Evolutionary conservation across 2,113 vertebrate species (phyloP), one percentile per base, ranked within the genome.

Genomic region (Nerophis ophidion): DNA sequence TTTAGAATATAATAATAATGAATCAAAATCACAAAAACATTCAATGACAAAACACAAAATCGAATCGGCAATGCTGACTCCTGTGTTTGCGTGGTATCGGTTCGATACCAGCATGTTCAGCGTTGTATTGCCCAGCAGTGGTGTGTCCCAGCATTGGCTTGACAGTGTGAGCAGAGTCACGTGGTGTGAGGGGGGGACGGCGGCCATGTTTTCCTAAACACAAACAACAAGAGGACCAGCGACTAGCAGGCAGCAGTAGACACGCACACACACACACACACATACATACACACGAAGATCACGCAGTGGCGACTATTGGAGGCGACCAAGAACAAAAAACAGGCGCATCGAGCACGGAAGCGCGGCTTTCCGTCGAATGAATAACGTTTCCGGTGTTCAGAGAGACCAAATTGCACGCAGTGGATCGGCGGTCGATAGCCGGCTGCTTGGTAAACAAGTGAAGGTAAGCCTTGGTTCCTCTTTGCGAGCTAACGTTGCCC

Each of bases 171-270:
- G 38, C 38, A 40, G 40, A 64, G 82, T 81, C 86, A 93, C 92
- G 92, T 93, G 92, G 88, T 91, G 65, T 77, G 75, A 89, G 85
- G 91, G 66, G 84, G 86, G 26, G 26, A 88, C 92, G 89, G 92
- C 92, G 89, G 92, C 92, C 92, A 93, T 93, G 90, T 93, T 93
- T 44, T 92, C 90, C 87, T 89, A 92, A 91, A 93, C 92, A 92
- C 92, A 93, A 93, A 93, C 92, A 92, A 88, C 89, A 89, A 90
- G 89, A 89, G 75, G 89, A 91, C 89, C 84, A 87, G 87, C 84
- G 82, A 85, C 71, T 52, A 69, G 74, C 77, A 83, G 74, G 76
- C 75, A 81, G 81, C 81, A 84, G 78, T n/a, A 48, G 26, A 60
- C 15, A n/a, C n/a, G n/a, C n/a, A 48, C 12, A 34, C 58, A 87